These are phyloP conservation scores for Drosophila tsacasi DNA, from an alignment of 1,140 invertebrate species.

Conservation along the genomic window DNA sequence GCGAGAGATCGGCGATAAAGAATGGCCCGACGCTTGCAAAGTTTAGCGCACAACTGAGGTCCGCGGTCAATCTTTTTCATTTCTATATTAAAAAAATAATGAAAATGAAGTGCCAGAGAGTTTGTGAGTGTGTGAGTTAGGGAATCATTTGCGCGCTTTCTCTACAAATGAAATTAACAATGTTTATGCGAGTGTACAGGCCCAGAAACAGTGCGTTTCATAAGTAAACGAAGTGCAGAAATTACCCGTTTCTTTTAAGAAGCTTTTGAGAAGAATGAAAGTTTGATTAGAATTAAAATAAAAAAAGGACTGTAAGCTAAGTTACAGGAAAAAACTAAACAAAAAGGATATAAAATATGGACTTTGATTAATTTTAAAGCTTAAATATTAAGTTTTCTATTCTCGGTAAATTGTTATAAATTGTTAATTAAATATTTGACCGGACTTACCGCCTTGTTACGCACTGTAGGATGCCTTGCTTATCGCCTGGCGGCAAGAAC, in stretches of 20 bases:
- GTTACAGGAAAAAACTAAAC: neutral
- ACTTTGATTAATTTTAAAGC: neutral
- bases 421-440: no score
- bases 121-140: conserved; percentile 27
- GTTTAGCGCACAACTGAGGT: conserved; percentile 68
- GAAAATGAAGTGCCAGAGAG: conserved; percentile 5
- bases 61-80: conserved; percentile 56
- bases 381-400: neutral
- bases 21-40: conserved; percentile 68
- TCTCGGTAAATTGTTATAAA: no score
- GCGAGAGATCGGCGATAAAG: neutral
- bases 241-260: neutral
- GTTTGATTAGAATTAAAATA: neutral
- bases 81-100: conserved; percentile 44
- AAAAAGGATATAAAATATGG: no score
- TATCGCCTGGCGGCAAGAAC: conserved; percentile 51
- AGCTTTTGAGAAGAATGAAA: no score
- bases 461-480: conserved; percentile 34
- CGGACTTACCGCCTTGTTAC: neutral
- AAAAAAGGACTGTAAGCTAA: neutral
- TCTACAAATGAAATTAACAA: conserved; percentile 54
- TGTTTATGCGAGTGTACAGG: conserved; percentile 43
- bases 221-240: neutral
- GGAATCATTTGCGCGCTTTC: conserved; percentile 72
- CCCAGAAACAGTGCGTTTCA: conserved; percentile 21